phyloP scores from a whole-genome alignment of 2,113 vertebrate genomes.

The Brachirus orientalis region DNA sequence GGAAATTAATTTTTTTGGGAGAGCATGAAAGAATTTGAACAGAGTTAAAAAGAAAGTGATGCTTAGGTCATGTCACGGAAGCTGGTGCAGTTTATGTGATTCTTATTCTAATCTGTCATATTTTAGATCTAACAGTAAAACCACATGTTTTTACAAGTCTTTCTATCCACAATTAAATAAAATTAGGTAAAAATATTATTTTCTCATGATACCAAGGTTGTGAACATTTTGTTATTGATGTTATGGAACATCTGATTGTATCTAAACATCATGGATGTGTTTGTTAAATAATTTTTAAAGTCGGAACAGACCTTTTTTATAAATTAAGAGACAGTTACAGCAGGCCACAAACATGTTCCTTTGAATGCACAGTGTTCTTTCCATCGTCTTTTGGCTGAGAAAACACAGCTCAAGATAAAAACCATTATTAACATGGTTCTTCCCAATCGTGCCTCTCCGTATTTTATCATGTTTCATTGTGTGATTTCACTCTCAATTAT shows the following conservation, averaged over 20 bases:
- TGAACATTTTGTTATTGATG: conserved; percentile 23
- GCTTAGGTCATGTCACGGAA: neutral
- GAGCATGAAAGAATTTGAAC: neutral
- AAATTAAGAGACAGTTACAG: conserved; percentile 19
- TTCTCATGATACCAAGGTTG: neutral
- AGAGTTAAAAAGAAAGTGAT: conserved; percentile 2
- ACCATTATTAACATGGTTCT: conserved; percentile 49
- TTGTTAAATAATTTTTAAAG: no score
- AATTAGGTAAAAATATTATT: neutral
- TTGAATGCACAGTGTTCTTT: conserved; percentile 37
- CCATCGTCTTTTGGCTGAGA: conserved; percentile 16
- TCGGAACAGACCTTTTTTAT: conserved; percentile 36
- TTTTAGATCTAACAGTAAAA: neutral
- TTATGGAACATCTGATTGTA: no score
- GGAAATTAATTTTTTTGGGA: neutral
- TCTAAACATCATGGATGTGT: no score
- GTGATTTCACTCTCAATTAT: conserved; percentile 83
- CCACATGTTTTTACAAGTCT: neutral
- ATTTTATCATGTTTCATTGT: conserved; percentile 69
- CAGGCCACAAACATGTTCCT: conserved; percentile 14
- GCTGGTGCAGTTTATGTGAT: neutral
- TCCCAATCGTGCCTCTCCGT: conserved; percentile 42
- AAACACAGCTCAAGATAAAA: conserved; percentile 47
- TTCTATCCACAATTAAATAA: neutral
- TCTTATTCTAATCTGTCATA: no score